A percentile compares a stretch with the other conserved stretches of the same genome.
Evolutionary conservation across 2,888 invertebrate species (phyloP).

Genomic region (Cosmopolites sordidus): DNA sequence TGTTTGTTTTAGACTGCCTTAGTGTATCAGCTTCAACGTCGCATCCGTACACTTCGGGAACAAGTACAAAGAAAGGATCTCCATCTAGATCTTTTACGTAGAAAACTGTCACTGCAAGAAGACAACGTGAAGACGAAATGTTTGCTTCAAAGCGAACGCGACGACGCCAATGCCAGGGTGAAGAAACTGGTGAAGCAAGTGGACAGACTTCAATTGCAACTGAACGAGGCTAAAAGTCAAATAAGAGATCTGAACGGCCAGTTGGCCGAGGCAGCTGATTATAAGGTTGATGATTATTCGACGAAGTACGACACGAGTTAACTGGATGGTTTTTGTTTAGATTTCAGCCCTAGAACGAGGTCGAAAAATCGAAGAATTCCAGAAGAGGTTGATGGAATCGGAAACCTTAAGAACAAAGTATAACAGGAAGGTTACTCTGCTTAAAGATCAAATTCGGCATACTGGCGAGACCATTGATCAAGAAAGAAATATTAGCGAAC

Average conservation of each 20-base stretch:
- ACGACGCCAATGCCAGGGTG: slow-evolving; percentile 63
- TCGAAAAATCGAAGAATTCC: slow-evolving; percentile 78
- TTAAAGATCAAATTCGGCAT: slow-evolving; percentile 68
- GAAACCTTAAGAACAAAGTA: slow-evolving; percentile 73
- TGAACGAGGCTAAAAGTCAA: slow-evolving; percentile 77
- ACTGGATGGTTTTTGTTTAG: slow-evolving; percentile 53
- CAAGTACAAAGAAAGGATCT: slow-evolving; percentile 89
- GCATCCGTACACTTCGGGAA: slow-evolving; percentile 80
- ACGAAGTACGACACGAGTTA: no score
- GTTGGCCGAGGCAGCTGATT: slow-evolving; percentile 79
- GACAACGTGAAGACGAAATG: slow-evolving; percentile 63
- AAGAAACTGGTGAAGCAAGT: slow-evolving; percentile 80
- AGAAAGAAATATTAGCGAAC: slow-evolving; percentile 65
- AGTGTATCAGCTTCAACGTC: slow-evolving; percentile 85
- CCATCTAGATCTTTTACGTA: slow-evolving; percentile 81
- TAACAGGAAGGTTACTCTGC: slow-evolving; percentile 64
- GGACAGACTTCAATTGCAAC: slow-evolving; percentile 74
- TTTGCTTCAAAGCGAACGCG: slow-evolving; percentile 62
- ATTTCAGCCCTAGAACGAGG: slow-evolving; percentile 79
- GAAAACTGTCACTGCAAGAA: slow-evolving; percentile 82
- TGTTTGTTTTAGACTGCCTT: slow-evolving; percentile 71
- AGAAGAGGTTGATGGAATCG: slow-evolving; percentile 74
- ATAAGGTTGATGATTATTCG: slow-evolving; percentile 58
- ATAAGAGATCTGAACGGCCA: slow-evolving; percentile 81
- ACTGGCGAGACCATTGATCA: slow-evolving; percentile 66